Evolutionary conservation across 2,797 vertebrate species (phyloP).

Genomic region (Girardinus metallicus): DNA sequence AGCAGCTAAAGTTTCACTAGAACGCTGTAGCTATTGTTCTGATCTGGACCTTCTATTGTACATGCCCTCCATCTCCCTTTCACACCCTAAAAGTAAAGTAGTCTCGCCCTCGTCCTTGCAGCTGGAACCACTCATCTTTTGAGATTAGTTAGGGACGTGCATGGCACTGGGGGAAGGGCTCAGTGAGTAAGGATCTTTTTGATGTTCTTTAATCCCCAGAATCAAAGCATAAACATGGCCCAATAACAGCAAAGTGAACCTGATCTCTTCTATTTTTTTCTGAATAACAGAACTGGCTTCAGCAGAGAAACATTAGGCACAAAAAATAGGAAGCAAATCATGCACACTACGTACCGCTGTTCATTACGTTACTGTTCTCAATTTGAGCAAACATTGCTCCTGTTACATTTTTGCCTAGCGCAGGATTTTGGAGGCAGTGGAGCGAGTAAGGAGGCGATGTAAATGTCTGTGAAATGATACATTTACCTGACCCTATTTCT

Average conservation of each 20-base stretch:
- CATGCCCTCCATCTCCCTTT: conserved; percentile 35
- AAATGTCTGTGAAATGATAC: background rate
- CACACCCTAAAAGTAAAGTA: conserved; percentile 53
- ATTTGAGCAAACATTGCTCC: background rate
- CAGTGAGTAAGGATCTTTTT: conserved; percentile 64
- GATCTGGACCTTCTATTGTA: conserved; percentile 62
- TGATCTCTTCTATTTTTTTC: conserved; percentile 16
- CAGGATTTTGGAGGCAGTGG: background rate
- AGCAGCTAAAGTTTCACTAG: conserved; percentile 68
- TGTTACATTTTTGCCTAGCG: background rate
- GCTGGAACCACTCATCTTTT: conserved; percentile 76
- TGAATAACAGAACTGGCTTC: conserved; percentile 19
- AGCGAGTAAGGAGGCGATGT: background rate
- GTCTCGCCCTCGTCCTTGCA: conserved; percentile 55
- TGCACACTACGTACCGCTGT: background rate
- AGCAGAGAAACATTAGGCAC: background rate
- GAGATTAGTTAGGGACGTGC: conserved; percentile 51
- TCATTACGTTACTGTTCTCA: background rate
- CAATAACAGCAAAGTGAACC: conserved; percentile 37
- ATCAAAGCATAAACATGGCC: conserved; percentile 72
- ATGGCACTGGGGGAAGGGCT: conserved; percentile 31
- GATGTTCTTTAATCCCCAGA: conserved; percentile 71
- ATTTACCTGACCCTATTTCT: background rate
- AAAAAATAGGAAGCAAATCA: background rate
- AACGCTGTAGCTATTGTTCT: conserved; percentile 68